Conservation (phyloP, 2,113 vertebrate genomes). For the Austrofundulus limnaeus region DNA sequence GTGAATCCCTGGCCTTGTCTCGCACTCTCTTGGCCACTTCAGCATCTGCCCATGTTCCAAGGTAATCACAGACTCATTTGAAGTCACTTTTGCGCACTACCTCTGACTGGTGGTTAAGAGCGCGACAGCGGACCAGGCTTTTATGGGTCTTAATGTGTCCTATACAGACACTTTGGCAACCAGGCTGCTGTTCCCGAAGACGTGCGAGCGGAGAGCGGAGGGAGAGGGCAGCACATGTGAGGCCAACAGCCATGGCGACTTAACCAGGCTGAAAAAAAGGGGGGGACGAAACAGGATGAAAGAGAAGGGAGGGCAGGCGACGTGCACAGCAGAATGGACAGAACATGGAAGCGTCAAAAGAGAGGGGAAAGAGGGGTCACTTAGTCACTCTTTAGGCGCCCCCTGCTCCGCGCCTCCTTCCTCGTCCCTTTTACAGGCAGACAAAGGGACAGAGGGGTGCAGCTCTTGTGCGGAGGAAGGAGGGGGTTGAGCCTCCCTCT, state of each 20-base stretch:
- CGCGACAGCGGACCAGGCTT: constrained; percentile 69
- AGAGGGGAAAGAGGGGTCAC: constrained; percentile 76
- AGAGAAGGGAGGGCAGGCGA: constrained; percentile 67
- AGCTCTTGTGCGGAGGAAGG: constrained; percentile 66
- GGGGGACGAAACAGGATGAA: constrained; percentile 71
- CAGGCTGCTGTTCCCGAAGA: constrained; percentile 56
- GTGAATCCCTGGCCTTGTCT: constrained; percentile 57
- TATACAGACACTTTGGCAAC: constrained; percentile 74
- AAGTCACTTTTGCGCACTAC: constrained; percentile 77
- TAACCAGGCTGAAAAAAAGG: constrained; percentile 70
- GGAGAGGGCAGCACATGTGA: constrained; percentile 40
- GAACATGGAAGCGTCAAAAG: constrained; percentile 68
- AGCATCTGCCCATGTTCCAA: constrained; percentile 63
- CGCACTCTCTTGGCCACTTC: constrained; percentile 69
- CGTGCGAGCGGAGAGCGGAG: constrained; percentile 24
- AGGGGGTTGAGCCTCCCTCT: constrained; percentile 44
- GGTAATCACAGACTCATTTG: constrained; percentile 77
- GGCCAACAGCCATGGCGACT: constrained; percentile 70
- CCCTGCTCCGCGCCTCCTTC: constrained; percentile 54
- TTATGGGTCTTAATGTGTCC: constrained; percentile 77
- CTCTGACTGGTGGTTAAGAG: constrained; percentile 75
- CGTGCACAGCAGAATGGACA: constrained; percentile 66
- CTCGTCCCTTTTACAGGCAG: constrained; percentile 66
- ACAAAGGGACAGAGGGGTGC: constrained; percentile 77
- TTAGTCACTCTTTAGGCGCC: constrained; percentile 66